Conservation (phyloP, 2,888 invertebrate species). For the Hermaeophaga mercurialis region DNA sequence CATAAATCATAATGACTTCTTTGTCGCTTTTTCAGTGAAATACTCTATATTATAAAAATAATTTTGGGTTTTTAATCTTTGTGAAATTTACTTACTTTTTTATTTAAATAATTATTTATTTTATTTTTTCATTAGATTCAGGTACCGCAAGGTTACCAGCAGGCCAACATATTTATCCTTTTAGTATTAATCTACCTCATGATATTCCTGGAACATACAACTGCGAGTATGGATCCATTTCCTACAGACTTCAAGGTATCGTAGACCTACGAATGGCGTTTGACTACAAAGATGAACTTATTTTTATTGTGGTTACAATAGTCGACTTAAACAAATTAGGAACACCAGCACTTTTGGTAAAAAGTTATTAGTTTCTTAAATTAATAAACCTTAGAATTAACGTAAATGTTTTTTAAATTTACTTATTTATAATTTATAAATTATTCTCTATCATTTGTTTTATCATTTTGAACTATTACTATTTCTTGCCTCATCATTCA, state of each 20-base stretch:
- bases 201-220: constrained; percentile 46
- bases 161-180: constrained; percentile 48
- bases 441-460: too few species aligned
- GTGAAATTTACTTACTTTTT: too few species aligned
- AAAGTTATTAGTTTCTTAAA: background rate
- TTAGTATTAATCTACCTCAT: constrained; percentile 42
- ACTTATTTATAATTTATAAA: too few species aligned
- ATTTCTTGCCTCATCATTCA: background rate
- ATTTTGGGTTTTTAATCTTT: too few species aligned
- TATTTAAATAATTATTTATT: too few species aligned
- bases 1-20: too few species aligned
- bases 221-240: constrained; percentile 42
- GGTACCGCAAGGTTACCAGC: constrained; percentile 36
- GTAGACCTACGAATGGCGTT: constrained; percentile 48
- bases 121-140: too few species aligned
- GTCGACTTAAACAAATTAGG: constrained; percentile 43
- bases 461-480: too few species aligned
- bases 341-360: constrained; percentile 38
- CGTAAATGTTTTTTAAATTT: too few species aligned
- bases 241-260: constrained; percentile 43
- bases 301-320: constrained; percentile 43
- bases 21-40: too few species aligned
- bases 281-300: constrained; percentile 44
- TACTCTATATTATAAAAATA: too few species aligned
- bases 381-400: too few species aligned